Conservation (phyloP, 2,113 vertebrate species). For the Hucho hucho region DNA sequence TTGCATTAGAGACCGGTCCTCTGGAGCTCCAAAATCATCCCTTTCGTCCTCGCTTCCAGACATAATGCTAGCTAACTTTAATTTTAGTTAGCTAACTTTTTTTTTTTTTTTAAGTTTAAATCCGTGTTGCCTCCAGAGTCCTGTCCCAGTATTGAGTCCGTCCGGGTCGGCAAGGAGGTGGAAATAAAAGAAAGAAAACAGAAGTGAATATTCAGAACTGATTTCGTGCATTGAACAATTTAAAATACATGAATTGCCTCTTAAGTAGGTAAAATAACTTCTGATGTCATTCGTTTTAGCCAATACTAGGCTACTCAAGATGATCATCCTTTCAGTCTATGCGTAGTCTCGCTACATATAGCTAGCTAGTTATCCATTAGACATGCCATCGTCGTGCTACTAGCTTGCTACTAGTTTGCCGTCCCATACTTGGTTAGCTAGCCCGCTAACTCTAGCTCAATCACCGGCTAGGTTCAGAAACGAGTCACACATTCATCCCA, state of each 20-base stretch:
- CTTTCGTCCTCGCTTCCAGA: constrained; percentile 78
- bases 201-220: constrained; percentile 60
- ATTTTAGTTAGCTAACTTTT: constrained; percentile 61
- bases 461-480: constrained; percentile 23
- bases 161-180: constrained; percentile 38
- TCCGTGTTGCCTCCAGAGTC: constrained; percentile 47
- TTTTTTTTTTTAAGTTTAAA: no score
- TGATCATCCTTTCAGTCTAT: constrained; percentile 22
- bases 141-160: constrained; percentile 49
- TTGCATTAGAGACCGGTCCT: constrained; percentile 67
- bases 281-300: no score
- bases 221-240: background rate
- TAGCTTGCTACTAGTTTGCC: constrained; percentile 47
- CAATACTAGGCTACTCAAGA: background rate
- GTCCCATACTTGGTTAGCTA: constrained; percentile 53
- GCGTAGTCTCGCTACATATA: constrained; percentile 1
- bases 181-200: constrained; percentile 60
- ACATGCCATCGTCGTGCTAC: constrained; percentile 42
- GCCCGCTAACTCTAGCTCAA: constrained; percentile 59
- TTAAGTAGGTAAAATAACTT: no score
- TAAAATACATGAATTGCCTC: background rate
- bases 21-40: constrained; percentile 69
- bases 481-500: background rate
- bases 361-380: constrained; percentile 12
- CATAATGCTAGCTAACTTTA: constrained; percentile 63